Evolutionary conservation across 1,140 invertebrate species (phyloP).

Genomic region (Metopolophium dirhodum): DNA sequence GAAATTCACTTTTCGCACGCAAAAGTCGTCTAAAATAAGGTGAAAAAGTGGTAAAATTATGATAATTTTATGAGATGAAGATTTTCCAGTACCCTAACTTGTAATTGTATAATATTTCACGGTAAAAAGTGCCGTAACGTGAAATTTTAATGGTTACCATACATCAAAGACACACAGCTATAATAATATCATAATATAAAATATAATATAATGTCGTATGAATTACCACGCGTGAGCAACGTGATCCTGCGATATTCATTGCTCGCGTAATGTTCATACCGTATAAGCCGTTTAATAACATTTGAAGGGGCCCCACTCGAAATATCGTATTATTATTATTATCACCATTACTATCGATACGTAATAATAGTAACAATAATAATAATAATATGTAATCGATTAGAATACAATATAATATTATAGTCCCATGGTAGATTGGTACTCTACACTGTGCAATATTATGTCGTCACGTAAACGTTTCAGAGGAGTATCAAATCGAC

Average conservation of each 20-base stretch:
- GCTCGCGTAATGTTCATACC: background rate
- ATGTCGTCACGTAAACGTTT: background rate
- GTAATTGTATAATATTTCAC: constrained; percentile 14
- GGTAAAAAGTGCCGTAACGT: background rate
- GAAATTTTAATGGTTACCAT: background rate
- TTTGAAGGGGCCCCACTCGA: background rate
- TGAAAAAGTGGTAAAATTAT: background rate
- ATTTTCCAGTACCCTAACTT: background rate
- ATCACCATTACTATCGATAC: background rate
- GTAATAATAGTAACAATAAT: background rate
- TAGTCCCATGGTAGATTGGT: background rate
- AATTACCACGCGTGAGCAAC: background rate
- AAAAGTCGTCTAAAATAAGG: background rate
- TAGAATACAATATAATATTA: background rate
- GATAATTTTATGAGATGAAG: too few species aligned
- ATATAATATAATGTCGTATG: background rate
- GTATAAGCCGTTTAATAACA: background rate
- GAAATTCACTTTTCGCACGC: background rate
- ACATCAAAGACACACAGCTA: background rate
- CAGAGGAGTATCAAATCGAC: background rate
- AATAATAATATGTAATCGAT: background rate
- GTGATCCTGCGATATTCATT: background rate
- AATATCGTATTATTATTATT: background rate
- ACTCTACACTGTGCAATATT: background rate
- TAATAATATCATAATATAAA: background rate